phyloP scores from a whole-genome alignment of 2,888 invertebrate species.

The Drosophila phalerata region DNA sequence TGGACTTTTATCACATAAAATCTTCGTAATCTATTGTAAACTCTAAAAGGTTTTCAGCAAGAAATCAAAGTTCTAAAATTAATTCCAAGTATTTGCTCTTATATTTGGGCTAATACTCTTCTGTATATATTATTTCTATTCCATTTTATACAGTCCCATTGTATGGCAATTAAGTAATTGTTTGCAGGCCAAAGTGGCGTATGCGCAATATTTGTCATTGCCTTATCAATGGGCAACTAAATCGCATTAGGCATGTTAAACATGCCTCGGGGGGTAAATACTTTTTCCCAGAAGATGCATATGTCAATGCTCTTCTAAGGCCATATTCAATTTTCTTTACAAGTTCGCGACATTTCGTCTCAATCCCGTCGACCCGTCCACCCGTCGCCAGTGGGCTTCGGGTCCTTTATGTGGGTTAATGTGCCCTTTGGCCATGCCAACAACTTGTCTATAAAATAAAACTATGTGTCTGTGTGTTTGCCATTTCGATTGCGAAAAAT shows the following conservation, averaged over 20 bases:
- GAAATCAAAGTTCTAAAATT: too few relatives aligned
- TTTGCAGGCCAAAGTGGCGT: constrained; percentile 18
- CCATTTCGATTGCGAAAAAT: constrained; percentile 48
- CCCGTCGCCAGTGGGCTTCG: constrained; percentile 12
- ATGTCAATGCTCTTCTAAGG: constrained; percentile 18
- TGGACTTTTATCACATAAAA: too few relatives aligned
- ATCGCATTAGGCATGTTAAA: constrained; percentile 47
- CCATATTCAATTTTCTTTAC: constrained; percentile 53
- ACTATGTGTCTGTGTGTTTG: constrained; percentile 13
- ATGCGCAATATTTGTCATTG: constrained; percentile 43
- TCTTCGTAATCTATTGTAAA: too few relatives aligned
- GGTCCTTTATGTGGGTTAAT: constrained; percentile 48
- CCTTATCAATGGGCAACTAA: constrained; percentile 38
- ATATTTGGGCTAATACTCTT: background rate
- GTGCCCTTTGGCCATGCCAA: constrained; percentile 35
- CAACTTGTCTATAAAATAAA: constrained; percentile 17
- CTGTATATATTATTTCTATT: background rate
- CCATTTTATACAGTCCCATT: constrained; percentile 3
- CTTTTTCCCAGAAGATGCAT: constrained; percentile 10
- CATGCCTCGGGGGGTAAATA: constrained; percentile 14
- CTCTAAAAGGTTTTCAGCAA: too few relatives aligned
- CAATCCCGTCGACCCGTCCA: constrained; percentile 1
- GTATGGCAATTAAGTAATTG: constrained; percentile 14
- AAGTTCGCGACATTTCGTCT: constrained; percentile 26
- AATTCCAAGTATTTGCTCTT: too few relatives aligned